Evolutionary conservation across 2,888 invertebrate species (phyloP).

Genomic region (Tethea ocularis): DNA sequence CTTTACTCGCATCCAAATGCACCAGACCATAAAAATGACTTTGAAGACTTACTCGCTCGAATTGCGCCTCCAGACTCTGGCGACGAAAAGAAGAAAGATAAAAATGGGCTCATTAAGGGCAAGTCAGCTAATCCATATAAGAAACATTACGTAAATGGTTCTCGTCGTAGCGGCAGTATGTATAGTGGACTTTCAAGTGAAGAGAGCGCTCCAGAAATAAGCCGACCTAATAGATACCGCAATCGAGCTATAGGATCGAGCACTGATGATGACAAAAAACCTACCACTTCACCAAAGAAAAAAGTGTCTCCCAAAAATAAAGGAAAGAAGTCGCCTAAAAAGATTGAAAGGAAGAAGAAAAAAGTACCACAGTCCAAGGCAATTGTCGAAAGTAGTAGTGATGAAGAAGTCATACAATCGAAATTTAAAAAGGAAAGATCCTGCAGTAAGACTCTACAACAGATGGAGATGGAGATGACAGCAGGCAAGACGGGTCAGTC

Average conservation of each 20-base stretch:
- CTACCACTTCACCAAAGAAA: conserved; percentile 71
- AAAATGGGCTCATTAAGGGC: conserved; percentile 86
- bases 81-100: conserved; percentile 86
- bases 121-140: conserved; percentile 87
- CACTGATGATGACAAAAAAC: conserved; percentile 84
- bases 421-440: conserved; percentile 64
- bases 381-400: conserved; percentile 85
- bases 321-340: conserved; percentile 69
- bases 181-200: conserved; percentile 85
- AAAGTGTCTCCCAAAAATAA: conserved; percentile 74
- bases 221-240: conserved; percentile 59
- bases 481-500: conserved; percentile 82
- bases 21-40: conserved; percentile 87
- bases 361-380: conserved; percentile 74
- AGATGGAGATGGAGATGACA: conserved; percentile 89
- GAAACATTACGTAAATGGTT: conserved; percentile 90
- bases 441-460: conserved; percentile 85
- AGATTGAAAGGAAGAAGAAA: conserved; percentile 80
- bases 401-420: conserved; percentile 79
- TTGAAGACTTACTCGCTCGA: conserved; percentile 86
- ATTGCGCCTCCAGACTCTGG: conserved; percentile 86
- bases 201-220: conserved; percentile 72
- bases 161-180: conserved; percentile 85
- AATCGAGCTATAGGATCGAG: conserved; percentile 78
- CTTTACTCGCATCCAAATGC: conserved; percentile 90